These are phyloP conservation scores for Gasterosteus nipponicus DNA, from an alignment of 2,113 vertebrate genomes.

Conservation along the genomic window DNA sequence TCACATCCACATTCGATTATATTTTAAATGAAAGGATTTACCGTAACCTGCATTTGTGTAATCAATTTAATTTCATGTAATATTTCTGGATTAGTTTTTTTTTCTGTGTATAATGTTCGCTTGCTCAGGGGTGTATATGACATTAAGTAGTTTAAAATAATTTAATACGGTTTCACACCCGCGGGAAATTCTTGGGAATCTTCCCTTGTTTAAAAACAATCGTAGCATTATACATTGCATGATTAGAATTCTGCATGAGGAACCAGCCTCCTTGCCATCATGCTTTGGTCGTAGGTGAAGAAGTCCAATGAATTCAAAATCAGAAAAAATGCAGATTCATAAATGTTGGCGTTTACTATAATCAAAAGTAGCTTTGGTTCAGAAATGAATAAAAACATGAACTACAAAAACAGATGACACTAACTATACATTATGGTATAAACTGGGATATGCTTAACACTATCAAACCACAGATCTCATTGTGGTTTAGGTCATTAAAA, in stretches of 20 bases:
- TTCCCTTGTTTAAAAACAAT: constrained; percentile 9
- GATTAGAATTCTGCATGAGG: constrained; percentile 39
- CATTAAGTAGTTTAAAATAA: neutral
- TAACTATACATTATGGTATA: neutral
- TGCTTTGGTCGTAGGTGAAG: constrained; percentile 26
- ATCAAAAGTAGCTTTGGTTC: constrained; percentile 38
- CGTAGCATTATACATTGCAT: constrained; percentile 17
- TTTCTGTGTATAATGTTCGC: neutral
- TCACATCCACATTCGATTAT: neutral
- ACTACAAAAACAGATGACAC: constrained; percentile 22
- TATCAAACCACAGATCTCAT: constrained; percentile 10
- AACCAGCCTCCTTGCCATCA: constrained; percentile 15
- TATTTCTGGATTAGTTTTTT: neutral
- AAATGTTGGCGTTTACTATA: constrained; percentile 17
- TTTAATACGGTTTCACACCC: constrained; percentile 21
- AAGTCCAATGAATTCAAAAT: constrained; percentile 34
- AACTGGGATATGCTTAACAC: constrained; percentile 28
- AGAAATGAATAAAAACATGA: constrained; percentile 32
- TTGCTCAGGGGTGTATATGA: neutral
- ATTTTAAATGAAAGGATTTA: constrained; percentile 14
- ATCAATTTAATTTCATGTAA: neutral
- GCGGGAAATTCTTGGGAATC: constrained; percentile 34
- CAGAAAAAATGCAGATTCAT: constrained; percentile 18
- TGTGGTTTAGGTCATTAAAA: constrained; percentile 17
- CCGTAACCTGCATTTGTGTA: neutral